Base-by-base conservation (phyloP, 1,140 invertebrate genomes). In the Drosophila sulfurigaster region DNA sequence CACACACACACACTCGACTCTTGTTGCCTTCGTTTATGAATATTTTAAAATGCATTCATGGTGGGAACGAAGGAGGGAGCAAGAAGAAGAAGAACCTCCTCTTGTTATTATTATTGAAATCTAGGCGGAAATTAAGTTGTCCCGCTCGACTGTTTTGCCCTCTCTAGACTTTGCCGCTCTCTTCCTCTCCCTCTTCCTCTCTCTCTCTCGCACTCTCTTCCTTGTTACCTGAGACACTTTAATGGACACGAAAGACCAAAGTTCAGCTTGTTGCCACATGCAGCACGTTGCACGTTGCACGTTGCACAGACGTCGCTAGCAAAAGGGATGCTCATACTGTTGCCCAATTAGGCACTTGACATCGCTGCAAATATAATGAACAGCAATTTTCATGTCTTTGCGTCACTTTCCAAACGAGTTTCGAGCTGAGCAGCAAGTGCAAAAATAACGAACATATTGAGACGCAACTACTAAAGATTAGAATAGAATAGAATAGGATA, bases 111-210 rank as follows among this genome's bases (percentile, higher is more conserved):
- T 75, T 81, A 87, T 87, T 87, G 82, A 87, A 87, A 83, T 88
- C 80, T 78, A 83, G 78, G 59, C 80, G 83, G 83, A 88, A 88
- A 88, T 88, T 88, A 89, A 88, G 85, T 88, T 87, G 80, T 83
- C 80, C 80, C 79, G 77, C 80, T 79, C 77, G 75, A 75, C 51
- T 16, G 25, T 52, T 13, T 41, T 57, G 35, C 54, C 35, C 15
- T 15, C 54, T 6, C 5, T 13, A 16, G n/a, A 38, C 54, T 16
- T 2, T 35, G 10, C 35, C 25, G 3, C 51, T 4, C 6, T 1
- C 52, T 13, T 5, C n/a, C 38, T 43, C 10, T 8, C 4, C 0
- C 7, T 38, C 15, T 35, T 0, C 4, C 16, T 41, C 38, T 38
- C 7, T 11, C 7, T 38, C n/a, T 41, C 8, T 16, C 13, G 43